These are phyloP conservation scores for Pandemis cinnamomeana DNA, from an alignment of 2,888 invertebrate species.

Conservation along the genomic window DNA sequence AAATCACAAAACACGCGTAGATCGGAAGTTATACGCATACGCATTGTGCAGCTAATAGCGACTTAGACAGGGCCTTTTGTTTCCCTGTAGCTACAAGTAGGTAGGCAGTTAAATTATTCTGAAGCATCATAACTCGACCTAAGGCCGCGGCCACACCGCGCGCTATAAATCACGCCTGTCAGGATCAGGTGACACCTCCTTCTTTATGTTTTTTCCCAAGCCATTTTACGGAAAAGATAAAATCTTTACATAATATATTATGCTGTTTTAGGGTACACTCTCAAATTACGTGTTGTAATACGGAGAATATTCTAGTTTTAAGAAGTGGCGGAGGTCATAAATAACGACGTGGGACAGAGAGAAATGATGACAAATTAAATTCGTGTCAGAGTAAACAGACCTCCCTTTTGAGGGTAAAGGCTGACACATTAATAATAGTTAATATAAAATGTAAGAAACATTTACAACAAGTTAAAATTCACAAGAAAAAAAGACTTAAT, in stretches of 20 bases:
- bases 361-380: slow-evolving; percentile 32
- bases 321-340: slow-evolving; percentile 47
- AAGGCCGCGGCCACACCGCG: slow-evolving; percentile 82
- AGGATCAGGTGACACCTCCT: slow-evolving; percentile 85
- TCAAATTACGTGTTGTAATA: slow-evolving; percentile 83
- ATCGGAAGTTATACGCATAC: background rate
- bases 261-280: slow-evolving; percentile 80
- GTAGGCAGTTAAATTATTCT: slow-evolving; percentile 75
- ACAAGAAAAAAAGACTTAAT: too few relatives aligned
- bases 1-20: too few relatives aligned
- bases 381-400: slow-evolving; percentile 14
- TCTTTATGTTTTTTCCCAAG: slow-evolving; percentile 86
- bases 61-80: background rate
- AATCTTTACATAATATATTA: slow-evolving; percentile 85
- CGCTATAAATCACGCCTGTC: slow-evolving; percentile 78
- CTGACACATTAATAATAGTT: background rate
- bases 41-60: background rate
- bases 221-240: slow-evolving; percentile 85
- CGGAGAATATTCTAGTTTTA: slow-evolving; percentile 72
- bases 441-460: too few relatives aligned
- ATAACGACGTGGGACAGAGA: slow-evolving; percentile 21
- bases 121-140: slow-evolving; percentile 80
- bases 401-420: slow-evolving; percentile 16
- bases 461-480: too few relatives aligned
- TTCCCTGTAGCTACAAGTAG: background rate